Base-by-base conservation (phyloP, 2,113 vertebrate species). In the Girardinichthys multiradiatus region DNA sequence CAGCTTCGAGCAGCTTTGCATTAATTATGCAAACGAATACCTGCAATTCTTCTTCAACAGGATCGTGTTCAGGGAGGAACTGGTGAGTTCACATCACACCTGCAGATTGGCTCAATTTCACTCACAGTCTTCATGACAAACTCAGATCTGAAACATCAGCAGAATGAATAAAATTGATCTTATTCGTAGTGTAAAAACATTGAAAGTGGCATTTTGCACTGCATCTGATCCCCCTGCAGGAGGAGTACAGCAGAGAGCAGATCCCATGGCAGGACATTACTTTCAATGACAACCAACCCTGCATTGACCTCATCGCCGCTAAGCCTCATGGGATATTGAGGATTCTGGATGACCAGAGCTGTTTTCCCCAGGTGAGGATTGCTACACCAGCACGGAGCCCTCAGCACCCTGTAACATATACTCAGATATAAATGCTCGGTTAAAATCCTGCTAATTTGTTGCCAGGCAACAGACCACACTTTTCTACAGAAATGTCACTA, bases 401-500 rank as follows among this genome's bases (percentile, higher is more conserved):
- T 42, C 45, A 26, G n/a, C 24, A 24, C 68, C 27, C 39, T 13
- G 19, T 28, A 1, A 45, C 15, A 21, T 12, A 30, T 9, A 30
- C 12, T 62, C 15, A 14, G 3, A 33, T 57, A 14, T 0, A 6
- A 51, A 51, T 45, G 1, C 39, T 35, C 27, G 1, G 14, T 29
- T 0, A 17, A n/a, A 13, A 35, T 37, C 11, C 8, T 66, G 8
- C 2, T 83, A 3, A 31, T 80, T 48, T 88, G 21, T 87, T 82
- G 14, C 39, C 83, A 99, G 98, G 98, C 98, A 67, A 99, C 98
- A 2, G 98, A 99, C 89, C 97, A 99, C 94, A 99, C 97, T 0
- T 99, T 99, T 81, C 97, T 99, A 67, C 98, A 99, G 91, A 99
- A 99, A 91, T 99, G 98, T 93, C 98, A 99, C 88, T 99, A 99